A percentile compares a stretch with the other conserved stretches of the same genome.
Conservation (phyloP, 1,140 invertebrate species). For the Zophobas morio region DNA sequence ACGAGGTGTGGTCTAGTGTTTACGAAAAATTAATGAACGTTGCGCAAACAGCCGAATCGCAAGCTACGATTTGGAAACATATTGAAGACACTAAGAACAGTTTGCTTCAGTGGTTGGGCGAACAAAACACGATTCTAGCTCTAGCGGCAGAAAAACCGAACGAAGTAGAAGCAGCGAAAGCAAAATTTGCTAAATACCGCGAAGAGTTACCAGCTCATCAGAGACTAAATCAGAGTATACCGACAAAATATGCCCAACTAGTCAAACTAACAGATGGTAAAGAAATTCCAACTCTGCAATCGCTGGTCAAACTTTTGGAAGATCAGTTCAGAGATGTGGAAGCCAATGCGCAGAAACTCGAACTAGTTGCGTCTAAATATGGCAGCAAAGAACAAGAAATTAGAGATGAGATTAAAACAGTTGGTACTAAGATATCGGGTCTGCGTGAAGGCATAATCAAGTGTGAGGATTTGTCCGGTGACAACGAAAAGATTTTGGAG, state of each 20-base stretch:
- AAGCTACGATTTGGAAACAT: slow-evolving; percentile 92
- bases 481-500: slow-evolving; percentile 86
- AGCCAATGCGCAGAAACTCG: slow-evolving; percentile 82
- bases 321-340: slow-evolving; percentile 86
- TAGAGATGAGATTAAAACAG: slow-evolving; percentile 78
- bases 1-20: slow-evolving; percentile 82
- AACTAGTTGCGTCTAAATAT: slow-evolving; percentile 78
- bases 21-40: slow-evolving; percentile 80
- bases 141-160: slow-evolving; percentile 82
- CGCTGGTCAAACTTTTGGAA: slow-evolving; percentile 79
- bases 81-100: slow-evolving; percentile 89
- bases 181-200: slow-evolving; percentile 85
- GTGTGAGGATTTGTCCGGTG: slow-evolving; percentile 92
- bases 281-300: slow-evolving; percentile 78
- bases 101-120: slow-evolving; percentile 86
- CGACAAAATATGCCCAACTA: slow-evolving; percentile 85
- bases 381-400: slow-evolving; percentile 83
- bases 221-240: slow-evolving; percentile 82
- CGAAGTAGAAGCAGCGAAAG: slow-evolving; percentile 85
- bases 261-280: slow-evolving; percentile 83
- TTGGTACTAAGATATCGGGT: slow-evolving; percentile 79
- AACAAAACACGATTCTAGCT: slow-evolving; percentile 82
- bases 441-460: slow-evolving; percentile 89
- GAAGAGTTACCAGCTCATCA: slow-evolving; percentile 87
- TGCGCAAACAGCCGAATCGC: slow-evolving; percentile 87